Conservation (phyloP, 2,888 invertebrate species). For the Leucophenga maculata region DNA sequence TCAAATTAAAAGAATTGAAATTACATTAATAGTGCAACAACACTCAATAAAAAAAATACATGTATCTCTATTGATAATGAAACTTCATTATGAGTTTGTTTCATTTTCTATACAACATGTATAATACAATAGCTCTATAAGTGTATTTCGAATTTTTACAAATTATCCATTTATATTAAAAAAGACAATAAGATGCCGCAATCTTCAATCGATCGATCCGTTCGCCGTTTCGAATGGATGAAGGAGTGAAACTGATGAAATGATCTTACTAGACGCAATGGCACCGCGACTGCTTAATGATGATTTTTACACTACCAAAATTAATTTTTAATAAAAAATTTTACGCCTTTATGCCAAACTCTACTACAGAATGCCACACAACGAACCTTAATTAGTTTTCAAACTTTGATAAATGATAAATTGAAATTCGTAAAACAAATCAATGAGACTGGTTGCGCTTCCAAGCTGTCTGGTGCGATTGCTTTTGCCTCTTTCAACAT, state of each 20-base stretch:
- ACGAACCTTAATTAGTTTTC: constrained; percentile 58
- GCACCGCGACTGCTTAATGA: constrained; percentile 23
- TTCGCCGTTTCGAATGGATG: not conserved
- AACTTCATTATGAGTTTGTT: too few species aligned
- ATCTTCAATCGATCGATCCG: too few species aligned
- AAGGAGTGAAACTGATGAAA: constrained; percentile 1
- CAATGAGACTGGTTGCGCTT: constrained; percentile 42
- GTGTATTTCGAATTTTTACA: too few species aligned
- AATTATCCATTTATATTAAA: too few species aligned
- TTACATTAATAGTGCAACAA: too few species aligned
- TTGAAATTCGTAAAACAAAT: constrained; percentile 27
- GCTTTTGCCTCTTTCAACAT: constrained; percentile 6
- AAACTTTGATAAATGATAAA: constrained; percentile 53
- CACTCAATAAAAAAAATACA: too few species aligned
- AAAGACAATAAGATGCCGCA: too few species aligned
- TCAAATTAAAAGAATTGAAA: too few species aligned
- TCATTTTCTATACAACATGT: too few species aligned
- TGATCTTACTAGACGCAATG: constrained; percentile 18
- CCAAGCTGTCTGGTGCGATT: constrained; percentile 61
- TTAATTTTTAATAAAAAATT: constrained; percentile 63
- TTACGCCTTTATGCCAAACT: constrained; percentile 52
- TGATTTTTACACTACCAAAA: constrained; percentile 28
- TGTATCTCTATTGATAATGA: too few species aligned
- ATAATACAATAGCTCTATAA: too few species aligned
- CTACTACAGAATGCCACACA: constrained; percentile 17